Percentiles rank a stretch among this genome's conserved stretches.
Evolutionary conservation across 2,888 invertebrate genomes (phyloP).

Genomic region (Tiphia femorata): DNA sequence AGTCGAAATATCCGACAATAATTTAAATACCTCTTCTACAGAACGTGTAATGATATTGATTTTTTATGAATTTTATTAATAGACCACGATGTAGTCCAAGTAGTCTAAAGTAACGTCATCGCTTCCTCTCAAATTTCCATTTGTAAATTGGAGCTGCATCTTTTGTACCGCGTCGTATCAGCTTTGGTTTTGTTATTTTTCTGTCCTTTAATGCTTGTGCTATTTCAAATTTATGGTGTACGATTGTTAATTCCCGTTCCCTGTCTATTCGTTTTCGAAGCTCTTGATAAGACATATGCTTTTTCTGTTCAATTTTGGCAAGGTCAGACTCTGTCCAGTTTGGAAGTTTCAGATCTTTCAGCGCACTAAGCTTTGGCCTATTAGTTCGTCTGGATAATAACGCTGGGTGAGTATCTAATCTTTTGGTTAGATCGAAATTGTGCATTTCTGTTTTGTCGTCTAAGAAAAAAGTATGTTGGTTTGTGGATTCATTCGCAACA

Average conservation of each 20-base stretch:
- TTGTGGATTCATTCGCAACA: conserved; percentile 76
- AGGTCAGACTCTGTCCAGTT: conserved; percentile 72
- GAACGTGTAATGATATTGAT: background rate
- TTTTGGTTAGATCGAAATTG: conserved; percentile 78
- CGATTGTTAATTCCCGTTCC: conserved; percentile 80
- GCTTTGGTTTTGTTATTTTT: conserved; percentile 75
- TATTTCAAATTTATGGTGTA: conserved; percentile 85
- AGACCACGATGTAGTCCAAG: background rate
- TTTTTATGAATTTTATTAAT: background rate
- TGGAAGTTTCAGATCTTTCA: conserved; percentile 73
- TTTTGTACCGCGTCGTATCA: conserved; percentile 75
- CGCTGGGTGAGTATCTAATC: conserved; percentile 81
- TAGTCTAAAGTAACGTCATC: conserved; percentile 70
- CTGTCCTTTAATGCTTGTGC: conserved; percentile 78
- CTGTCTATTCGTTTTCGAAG: conserved; percentile 82
- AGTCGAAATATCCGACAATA: too few relatives aligned
- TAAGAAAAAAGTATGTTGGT: conserved; percentile 86
- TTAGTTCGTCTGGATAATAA: conserved; percentile 80
- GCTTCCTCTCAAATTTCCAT: conserved; percentile 87
- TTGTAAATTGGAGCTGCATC: conserved; percentile 80
- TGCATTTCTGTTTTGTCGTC: conserved; percentile 74
- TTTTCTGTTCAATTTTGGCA: conserved; percentile 72
- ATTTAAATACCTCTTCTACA: too few relatives aligned
- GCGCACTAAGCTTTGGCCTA: conserved; percentile 74
- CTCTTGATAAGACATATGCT: conserved; percentile 79